phyloP scores from a whole-genome alignment of 2,888 invertebrate species.

The Hypomecis atomaria region DNA sequence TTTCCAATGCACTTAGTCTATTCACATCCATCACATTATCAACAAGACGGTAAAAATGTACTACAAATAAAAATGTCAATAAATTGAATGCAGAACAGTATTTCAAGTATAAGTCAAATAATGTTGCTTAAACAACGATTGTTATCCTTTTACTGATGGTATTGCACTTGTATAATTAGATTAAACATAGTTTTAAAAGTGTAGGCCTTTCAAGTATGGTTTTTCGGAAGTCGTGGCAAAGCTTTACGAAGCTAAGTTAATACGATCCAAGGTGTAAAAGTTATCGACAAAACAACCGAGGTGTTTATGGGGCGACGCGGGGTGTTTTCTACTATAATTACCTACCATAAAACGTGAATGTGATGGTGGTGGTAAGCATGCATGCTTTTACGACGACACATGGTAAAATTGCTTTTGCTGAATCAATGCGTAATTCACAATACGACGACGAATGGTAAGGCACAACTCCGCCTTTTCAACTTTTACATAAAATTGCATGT shows the following conservation, averaged over 20 bases:
- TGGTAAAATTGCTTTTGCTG: neutral
- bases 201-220: conserved; percentile 25
- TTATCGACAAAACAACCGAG: conserved; percentile 77
- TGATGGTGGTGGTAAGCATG: conserved; percentile 40
- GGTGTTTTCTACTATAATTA: conserved; percentile 43
- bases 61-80: too few species aligned
- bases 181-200: conserved; percentile 3
- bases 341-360: conserved; percentile 46
- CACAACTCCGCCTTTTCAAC: too few species aligned
- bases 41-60: neutral
- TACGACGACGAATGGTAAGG: too few species aligned
- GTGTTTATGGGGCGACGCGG: conserved; percentile 49
- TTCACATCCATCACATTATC: conserved; percentile 38
- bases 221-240: conserved; percentile 41
- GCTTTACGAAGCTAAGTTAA: conserved; percentile 39
- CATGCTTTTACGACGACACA: conserved; percentile 22
- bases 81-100: neutral
- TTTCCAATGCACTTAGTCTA: conserved; percentile 62
- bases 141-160: too few species aligned
- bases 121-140: too few species aligned
- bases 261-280: conserved; percentile 63
- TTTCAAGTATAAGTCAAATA: neutral
- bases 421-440: too few species aligned
- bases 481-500: too few species aligned
- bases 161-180: neutral